These are phyloP conservation scores for Pemphigus obesinymphae DNA, from an alignment of 1,140 invertebrate species.

Conservation along the genomic window DNA sequence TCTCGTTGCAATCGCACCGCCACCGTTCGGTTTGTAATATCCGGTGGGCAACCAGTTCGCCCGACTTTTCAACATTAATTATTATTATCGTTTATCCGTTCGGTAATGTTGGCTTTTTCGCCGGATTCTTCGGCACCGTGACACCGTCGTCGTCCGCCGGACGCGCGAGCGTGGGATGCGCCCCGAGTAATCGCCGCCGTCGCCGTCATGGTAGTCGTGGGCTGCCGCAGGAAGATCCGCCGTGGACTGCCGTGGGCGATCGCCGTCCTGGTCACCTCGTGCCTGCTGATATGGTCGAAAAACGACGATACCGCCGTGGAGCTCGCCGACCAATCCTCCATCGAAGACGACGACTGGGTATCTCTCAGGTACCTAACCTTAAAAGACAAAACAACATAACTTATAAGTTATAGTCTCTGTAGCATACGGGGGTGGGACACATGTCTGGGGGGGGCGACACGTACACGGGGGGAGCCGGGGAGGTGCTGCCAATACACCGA, in stretches of 20 bases:
- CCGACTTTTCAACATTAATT: too few species aligned
- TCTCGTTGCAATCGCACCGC: too few species aligned
- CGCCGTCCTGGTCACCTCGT: conserved; percentile 2
- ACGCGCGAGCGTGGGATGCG: not conserved
- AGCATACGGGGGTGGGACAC: too few species aligned
- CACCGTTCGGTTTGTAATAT: too few species aligned
- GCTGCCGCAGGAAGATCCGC: not conserved
- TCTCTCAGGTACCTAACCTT: not conserved
- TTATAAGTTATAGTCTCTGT: too few species aligned
- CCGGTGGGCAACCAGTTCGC: too few species aligned
- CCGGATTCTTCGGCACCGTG: too few species aligned
- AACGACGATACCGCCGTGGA: not conserved
- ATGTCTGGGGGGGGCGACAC: too few species aligned
- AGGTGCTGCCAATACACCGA: too few species aligned
- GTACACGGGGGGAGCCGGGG: too few species aligned
- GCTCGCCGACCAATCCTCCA: not conserved
- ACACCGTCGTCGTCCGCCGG: not conserved
- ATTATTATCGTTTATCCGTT: too few species aligned
- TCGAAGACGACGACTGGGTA: conserved; percentile 2
- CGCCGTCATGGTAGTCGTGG: not conserved
- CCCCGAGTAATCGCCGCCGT: not conserved
- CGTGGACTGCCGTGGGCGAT: conserved; percentile 28
- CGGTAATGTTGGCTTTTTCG: too few species aligned
- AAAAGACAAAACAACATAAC: not conserved
- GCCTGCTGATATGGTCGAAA: conserved; percentile 25